These are phyloP conservation scores for Albula goreensis DNA, from an alignment of 2,113 vertebrate species.

Conservation along the genomic window DNA sequence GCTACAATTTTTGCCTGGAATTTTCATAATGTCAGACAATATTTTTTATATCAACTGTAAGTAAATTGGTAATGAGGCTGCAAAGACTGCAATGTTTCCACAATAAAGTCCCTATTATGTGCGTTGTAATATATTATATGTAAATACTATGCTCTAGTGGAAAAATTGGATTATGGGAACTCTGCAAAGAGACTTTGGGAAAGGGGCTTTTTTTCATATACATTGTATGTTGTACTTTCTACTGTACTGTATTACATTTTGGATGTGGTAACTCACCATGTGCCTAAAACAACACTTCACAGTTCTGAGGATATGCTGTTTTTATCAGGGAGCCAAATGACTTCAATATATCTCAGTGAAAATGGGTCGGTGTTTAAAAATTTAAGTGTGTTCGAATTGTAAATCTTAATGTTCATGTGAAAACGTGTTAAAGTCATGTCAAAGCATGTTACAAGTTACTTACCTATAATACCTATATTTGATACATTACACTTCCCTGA, in stretches of 20 bases:
- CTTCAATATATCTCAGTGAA: not conserved
- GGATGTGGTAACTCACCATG: not conserved
- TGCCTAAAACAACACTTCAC: not conserved
- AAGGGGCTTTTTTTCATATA: not conserved
- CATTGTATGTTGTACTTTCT: not conserved
- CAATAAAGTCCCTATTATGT: slow-evolving; percentile 7
- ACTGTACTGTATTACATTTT: not conserved
- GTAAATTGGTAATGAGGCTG: not conserved
- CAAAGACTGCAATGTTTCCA: not conserved
- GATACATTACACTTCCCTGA: not conserved
- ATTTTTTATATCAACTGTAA: not conserved
- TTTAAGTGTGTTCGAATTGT: not conserved
- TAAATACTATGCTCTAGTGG: not conserved
- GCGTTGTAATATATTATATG: slow-evolving; percentile 17
- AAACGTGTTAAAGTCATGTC: not conserved
- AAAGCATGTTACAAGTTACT: too few relatives aligned
- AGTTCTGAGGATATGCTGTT: not conserved
- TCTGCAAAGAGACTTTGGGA: not conserved
- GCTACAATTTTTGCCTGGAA: not conserved
- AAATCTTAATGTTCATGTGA: not conserved
- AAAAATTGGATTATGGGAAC: slow-evolving; percentile 5
- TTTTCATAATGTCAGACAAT: not conserved
- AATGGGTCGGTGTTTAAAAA: not conserved
- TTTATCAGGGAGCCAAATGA: not conserved
- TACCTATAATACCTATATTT: not conserved